These are phyloP conservation scores for Calephelis virginiensis DNA, from an alignment of 1,140 invertebrate species.

Conservation along the genomic window DNA sequence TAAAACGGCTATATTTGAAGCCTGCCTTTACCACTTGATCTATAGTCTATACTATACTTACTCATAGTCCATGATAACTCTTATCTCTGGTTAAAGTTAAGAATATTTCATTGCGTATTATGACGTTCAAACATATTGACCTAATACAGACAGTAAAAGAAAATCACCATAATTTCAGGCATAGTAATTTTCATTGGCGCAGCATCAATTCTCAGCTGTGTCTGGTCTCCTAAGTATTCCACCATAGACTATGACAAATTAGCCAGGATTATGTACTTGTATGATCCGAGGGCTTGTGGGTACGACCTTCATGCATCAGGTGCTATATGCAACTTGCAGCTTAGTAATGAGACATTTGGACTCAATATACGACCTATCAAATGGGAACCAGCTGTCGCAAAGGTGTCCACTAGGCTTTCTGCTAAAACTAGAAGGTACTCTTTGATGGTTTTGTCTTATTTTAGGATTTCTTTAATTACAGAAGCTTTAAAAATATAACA, in stretches of 20 bases:
- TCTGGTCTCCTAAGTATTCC: slow-evolving; percentile 48
- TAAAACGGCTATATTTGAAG: too few relatives aligned
- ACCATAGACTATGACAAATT: slow-evolving; percentile 50
- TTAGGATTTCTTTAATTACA: too few relatives aligned
- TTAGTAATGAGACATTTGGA: slow-evolving; percentile 45
- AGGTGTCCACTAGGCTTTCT: slow-evolving; percentile 47
- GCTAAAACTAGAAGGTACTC: slow-evolving; percentile 49
- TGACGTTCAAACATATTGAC: too few relatives aligned
- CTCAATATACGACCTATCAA: slow-evolving; percentile 44
- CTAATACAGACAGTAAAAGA: too few relatives aligned
- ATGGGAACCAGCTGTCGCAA: slow-evolving; percentile 40
- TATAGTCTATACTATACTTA: too few relatives aligned
- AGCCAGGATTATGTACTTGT: slow-evolving; percentile 59
- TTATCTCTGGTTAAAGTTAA: too few relatives aligned
- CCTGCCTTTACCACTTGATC: too few relatives aligned
- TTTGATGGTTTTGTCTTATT: background rate
- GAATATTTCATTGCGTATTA: too few relatives aligned
- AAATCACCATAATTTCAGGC: slow-evolving; percentile 35
- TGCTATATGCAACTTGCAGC: slow-evolving; percentile 36
- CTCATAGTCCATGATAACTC: too few relatives aligned
- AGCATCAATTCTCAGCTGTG: slow-evolving; percentile 41
- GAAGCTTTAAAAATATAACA: too few relatives aligned
- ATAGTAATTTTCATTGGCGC: slow-evolving; percentile 42
- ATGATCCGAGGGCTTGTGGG: slow-evolving; percentile 51
- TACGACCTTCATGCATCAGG: slow-evolving; percentile 33